Evolutionary conservation across 1,140 invertebrate genomes (phyloP), one percentile per base, ranked within the genome.

Genomic region (Solen grandis): DNA sequence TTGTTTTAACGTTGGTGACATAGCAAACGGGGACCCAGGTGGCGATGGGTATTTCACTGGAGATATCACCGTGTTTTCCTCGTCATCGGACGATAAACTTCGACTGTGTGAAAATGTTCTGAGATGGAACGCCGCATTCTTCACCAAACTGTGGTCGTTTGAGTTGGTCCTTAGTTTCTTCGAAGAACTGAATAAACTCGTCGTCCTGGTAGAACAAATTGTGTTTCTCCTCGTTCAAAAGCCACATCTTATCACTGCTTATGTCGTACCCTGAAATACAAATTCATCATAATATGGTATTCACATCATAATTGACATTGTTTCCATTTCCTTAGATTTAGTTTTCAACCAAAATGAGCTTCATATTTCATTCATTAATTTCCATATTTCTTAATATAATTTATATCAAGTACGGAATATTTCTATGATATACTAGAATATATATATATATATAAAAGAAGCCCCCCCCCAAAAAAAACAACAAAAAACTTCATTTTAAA

Each of bases 151-250:
- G 19, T 46, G 41, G 29, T 78, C 65, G 13, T 3, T 13, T 3
- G 75, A 69, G 29, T 68, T 38, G 19, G 54, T 46, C 5, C 75
- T 63, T 59, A 69, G n/a, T 10, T 14, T 55, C 60, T 13, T 57
- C 75, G 3, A 1, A 78, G 19, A 8, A n/a, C 36, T 19, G 54
- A 25, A 46, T 80, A 80, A 80, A 65, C 1, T 60, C 60, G n/a
- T 80, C 57, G 55, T 80, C 77, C 29, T 80, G 77, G 68, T 72
- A 72, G 59, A 80, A 80, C n/a, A 80, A 31, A 25, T 73, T 80
- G 59, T 80, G 77, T 65, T 80, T 80, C 36, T 80, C 77, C 0
- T 73, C 77, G 52, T 72, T 63, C 8, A 80, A 27, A 5, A 80
- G 55, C 77, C 77, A 80, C 25, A 72, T 50, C 25, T 65, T 80